phyloP scores from a whole-genome alignment of 2,797 vertebrate genomes.

The Furcifer pardalis region DNA sequence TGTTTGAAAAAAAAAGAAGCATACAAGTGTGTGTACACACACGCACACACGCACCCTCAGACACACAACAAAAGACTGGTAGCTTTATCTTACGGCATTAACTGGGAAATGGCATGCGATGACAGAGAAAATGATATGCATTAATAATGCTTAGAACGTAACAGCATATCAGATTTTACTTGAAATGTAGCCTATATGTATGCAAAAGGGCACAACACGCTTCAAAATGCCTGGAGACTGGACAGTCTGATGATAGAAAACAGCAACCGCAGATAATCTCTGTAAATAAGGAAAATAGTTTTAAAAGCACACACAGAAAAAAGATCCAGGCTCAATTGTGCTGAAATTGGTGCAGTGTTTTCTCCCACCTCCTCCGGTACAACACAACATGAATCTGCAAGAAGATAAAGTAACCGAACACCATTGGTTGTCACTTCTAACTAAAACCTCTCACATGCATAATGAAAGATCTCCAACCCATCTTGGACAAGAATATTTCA shows the following conservation, averaged over 20 bases:
- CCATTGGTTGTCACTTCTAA: too few species aligned
- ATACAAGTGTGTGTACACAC: not conserved
- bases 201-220: not conserved
- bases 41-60: not conserved
- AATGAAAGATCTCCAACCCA: too few species aligned
- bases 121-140: constrained; percentile 1
- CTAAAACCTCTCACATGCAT: too few species aligned
- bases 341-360: not conserved
- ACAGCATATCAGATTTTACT: not conserved
- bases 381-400: not conserved
- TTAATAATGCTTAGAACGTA: not conserved
- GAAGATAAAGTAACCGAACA: too few species aligned
- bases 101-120: not conserved
- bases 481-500: too few species aligned
- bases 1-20: too few species aligned
- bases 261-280: not conserved
- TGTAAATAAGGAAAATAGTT: constrained; percentile 4
- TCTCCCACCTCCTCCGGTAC: not conserved
- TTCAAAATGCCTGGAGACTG: not conserved
- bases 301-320: constrained; percentile 15
- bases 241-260: constrained; percentile 6
- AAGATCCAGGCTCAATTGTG: not conserved
- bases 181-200: not conserved
- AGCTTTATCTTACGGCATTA: not conserved
- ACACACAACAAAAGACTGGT: not conserved